These are phyloP conservation scores for Trichopoda pennipes DNA, from an alignment of 2,888 invertebrate species.

Conservation along the genomic window DNA sequence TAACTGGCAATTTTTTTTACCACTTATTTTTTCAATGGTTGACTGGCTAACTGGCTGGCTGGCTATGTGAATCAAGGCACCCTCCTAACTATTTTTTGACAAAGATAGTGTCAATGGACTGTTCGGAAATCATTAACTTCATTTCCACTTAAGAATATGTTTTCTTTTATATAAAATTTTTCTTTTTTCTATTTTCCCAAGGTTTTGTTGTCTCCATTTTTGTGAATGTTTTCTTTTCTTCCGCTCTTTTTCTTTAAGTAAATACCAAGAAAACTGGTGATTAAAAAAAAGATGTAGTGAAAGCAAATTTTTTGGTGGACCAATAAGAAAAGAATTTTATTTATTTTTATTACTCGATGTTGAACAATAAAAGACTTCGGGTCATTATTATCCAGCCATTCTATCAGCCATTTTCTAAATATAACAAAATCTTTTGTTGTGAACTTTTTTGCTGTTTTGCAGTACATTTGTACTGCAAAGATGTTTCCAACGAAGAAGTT, in stretches of 20 bases:
- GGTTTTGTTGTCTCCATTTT: conserved; percentile 37
- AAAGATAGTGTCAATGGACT: conserved; percentile 64
- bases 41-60: conserved; percentile 33
- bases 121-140: conserved; percentile 71
- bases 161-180: conserved; percentile 49
- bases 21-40: conserved; percentile 43
- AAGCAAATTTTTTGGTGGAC: conserved; percentile 39
- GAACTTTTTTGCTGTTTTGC: neutral
- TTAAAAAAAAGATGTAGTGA: conserved; percentile 39
- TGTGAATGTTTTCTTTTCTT: neutral
- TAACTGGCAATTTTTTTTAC: conserved; percentile 24
- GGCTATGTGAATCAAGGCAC: conserved; percentile 12
- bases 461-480: neutral
- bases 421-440: conserved; percentile 41
- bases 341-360: conserved; percentile 53
- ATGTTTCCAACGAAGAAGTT: neutral
- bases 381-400: conserved; percentile 60
- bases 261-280: conserved; percentile 55
- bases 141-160: conserved; percentile 69
- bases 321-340: conserved; percentile 37
- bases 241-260: conserved; percentile 36
- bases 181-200: neutral
- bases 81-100: conserved; percentile 18
- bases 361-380: conserved; percentile 57
- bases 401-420: conserved; percentile 53